Base-by-base conservation (phyloP, 2,888 invertebrate genomes). In the Oxytorus armatus region DNA sequence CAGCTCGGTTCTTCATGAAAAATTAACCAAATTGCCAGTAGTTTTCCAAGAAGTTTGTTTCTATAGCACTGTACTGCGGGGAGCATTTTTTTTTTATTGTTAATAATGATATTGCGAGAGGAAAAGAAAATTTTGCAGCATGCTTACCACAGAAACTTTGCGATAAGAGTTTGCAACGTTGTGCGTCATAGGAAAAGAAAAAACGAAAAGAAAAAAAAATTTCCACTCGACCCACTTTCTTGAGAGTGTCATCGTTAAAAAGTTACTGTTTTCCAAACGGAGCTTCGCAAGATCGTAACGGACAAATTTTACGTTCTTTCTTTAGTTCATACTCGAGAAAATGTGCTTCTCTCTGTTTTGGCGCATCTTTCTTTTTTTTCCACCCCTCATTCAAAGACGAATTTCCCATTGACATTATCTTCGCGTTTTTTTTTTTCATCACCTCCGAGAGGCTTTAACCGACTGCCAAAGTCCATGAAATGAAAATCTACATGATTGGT, bases 171-270 rank as follows among this genome's bases (percentile, higher is more conserved):
- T 55, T 21, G 25, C 29, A 61, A 14, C 16, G 14, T 29, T 29
- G 2, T 36, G 68, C 18, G 25, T 49, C 49, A 29, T 25, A 47
- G 69, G 21, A 21, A 63, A 16, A 47, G 69, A 16, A 21, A 63
- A 16, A 25, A 55, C 14, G 39, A 23, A 68, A 23, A 49, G 11
- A 73, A 51, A 21, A 53, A 51, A 42, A 16, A 53, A 76, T 36
- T 68, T 72, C 61, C 42, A 39, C 76, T 42, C 25, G 66, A 80
- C 66, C 79, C 47, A 80, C 72, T 80, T 79, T 61, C 44, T n/a
- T 16, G 21, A 55, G 44, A 66, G 66, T 63, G 68, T 73, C 61
- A 55, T 72, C 77, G 66, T 80, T 77, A 55, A 39, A 68, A 73
- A 80, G 63, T 76, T 77, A 55, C 42, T 55, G 47, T 75, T 73